Evolutionary conservation across 2,113 vertebrate genomes (phyloP).

Genomic region (Sisor rabdophorus): DNA sequence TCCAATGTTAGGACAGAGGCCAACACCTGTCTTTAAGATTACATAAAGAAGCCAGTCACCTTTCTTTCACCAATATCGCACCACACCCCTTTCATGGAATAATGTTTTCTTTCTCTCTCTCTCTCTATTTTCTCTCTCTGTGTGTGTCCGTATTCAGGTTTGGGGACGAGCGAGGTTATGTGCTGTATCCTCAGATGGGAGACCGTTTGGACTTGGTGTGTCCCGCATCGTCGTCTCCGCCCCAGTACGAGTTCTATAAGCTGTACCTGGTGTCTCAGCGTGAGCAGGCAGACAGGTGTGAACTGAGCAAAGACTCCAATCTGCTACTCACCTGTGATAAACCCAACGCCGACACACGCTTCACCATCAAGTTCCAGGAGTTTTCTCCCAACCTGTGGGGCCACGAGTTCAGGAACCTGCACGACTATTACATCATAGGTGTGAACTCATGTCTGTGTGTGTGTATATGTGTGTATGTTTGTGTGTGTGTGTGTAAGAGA

Average conservation of each 20-base stretch:
- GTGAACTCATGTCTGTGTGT: conserved; percentile 14
- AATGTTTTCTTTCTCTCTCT: background rate
- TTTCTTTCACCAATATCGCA: no score
- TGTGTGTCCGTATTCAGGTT: conserved; percentile 40
- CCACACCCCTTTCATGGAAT: no score
- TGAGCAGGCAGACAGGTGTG: conserved; percentile 89
- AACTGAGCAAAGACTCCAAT: conserved; percentile 88
- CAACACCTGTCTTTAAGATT: background rate
- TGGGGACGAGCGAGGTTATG: conserved; percentile 47
- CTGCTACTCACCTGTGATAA: conserved; percentile 95
- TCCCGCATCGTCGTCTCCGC: conserved; percentile 75
- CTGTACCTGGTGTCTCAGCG: conserved; percentile 86
- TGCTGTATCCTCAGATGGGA: conserved; percentile 91
- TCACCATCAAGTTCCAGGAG: conserved; percentile 99
- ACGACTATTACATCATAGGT: conserved; percentile 98
- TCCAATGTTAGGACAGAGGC: background rate
- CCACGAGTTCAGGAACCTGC: conserved; percentile 88
- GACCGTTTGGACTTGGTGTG: conserved; percentile 99
- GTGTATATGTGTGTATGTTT: background rate
- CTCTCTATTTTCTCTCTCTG: conserved; percentile 14
- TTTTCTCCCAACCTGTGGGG: conserved; percentile 99
- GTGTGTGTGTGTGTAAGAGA: no score
- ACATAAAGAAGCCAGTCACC: no score
- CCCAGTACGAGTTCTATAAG: conserved; percentile 91
- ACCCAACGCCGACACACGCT: conserved; percentile 92